A percentile compares a stretch with the other conserved stretches of the same genome.
Conservation (phyloP, 2,888 invertebrate genomes). For the Macrophya alboannulata region DNA sequence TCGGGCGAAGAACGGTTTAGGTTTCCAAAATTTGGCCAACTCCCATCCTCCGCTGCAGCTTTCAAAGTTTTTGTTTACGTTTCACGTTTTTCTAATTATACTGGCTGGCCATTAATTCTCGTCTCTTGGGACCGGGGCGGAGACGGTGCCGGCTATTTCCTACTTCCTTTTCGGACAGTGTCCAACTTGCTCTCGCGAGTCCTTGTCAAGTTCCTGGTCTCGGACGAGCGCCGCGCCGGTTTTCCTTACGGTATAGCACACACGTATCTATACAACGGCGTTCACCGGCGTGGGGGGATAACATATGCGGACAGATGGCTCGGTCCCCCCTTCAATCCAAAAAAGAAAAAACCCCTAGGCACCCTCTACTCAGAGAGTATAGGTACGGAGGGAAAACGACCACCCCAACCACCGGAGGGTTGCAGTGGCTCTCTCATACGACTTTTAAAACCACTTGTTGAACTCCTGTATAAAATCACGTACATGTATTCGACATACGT, state of each 20-base stretch:
- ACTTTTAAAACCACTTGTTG: slow-evolving; percentile 54
- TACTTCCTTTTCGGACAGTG: slow-evolving; percentile 46
- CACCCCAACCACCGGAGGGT: slow-evolving; percentile 56
- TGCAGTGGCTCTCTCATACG: slow-evolving; percentile 50
- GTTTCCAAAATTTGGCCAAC: not conserved
- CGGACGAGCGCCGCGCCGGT: slow-evolving; percentile 17
- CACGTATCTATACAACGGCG: slow-evolving; percentile 11
- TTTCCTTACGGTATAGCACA: slow-evolving; percentile 41
- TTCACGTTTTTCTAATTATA: slow-evolving; percentile 54
- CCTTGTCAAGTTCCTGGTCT: slow-evolving; percentile 56
- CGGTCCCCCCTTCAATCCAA: slow-evolving; percentile 65
- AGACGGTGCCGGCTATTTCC: slow-evolving; percentile 41
- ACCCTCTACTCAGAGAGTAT: slow-evolving; percentile 43
- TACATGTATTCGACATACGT: not conserved
- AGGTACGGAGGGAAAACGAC: slow-evolving; percentile 26
- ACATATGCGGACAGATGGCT: slow-evolving; percentile 78
- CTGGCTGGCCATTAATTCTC: slow-evolving; percentile 4
- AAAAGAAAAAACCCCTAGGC: slow-evolving; percentile 39
- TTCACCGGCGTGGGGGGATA: slow-evolving; percentile 65
- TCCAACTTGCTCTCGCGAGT: slow-evolving; percentile 29
- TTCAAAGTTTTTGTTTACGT: slow-evolving; percentile 15
- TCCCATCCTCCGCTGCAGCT: not conserved
- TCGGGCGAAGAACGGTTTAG: not conserved
- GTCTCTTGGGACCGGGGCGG: slow-evolving; percentile 9
- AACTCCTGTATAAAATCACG: not conserved